Percentiles rank a stretch among this genome's conserved stretches.
phyloP scores from a whole-genome alignment of 2,888 invertebrate species.

The Salpingus planirostris region DNA sequence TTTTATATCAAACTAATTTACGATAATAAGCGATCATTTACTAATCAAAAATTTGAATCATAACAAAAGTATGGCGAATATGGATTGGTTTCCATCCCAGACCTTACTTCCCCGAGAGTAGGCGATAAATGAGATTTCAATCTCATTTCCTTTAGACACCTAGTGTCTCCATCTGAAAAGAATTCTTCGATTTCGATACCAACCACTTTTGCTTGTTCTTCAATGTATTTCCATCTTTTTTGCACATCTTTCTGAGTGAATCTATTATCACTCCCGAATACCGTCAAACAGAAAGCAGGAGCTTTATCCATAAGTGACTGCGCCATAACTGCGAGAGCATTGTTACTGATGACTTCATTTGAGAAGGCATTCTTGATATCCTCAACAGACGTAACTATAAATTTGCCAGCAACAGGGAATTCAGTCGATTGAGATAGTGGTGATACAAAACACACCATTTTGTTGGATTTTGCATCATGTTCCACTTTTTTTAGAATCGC shows the following conservation, averaged over 20 bases:
- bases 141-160: not conserved
- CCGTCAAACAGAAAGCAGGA: not conserved
- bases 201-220: slow-evolving; percentile 1
- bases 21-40: too few species aligned
- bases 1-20: too few species aligned
- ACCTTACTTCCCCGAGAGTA: not conserved
- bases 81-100: not conserved
- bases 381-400: not conserved
- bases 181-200: not conserved
- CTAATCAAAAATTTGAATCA: too few species aligned
- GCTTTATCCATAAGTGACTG: not conserved
- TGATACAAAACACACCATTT: slow-evolving; percentile 8
- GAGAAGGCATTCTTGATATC: not conserved
- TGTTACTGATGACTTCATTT: not conserved
- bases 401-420: slow-evolving; percentile 2
- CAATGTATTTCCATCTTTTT: slow-evolving; percentile 1
- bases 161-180: not conserved
- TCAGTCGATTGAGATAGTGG: slow-evolving; percentile 3
- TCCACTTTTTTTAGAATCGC: slow-evolving; percentile 6
- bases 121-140: not conserved
- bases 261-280: not conserved
- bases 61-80: too few species aligned
- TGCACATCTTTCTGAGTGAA: not conserved
- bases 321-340: not conserved
- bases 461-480: slow-evolving; percentile 7